Base-by-base conservation (phyloP, 1,140 invertebrate species). In the Eriosoma lanigerum region DNA sequence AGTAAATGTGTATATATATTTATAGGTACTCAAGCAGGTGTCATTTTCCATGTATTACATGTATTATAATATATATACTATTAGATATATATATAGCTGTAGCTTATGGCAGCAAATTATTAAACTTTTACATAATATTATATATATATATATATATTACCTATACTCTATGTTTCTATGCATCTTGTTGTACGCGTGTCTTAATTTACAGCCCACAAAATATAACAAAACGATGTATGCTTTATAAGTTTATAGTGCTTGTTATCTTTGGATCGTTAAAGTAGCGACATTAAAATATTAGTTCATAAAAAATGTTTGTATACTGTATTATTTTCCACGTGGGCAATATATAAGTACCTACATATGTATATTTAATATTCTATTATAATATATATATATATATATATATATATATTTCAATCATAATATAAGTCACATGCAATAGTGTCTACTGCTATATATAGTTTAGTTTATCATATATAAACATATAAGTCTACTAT, bases 231-330 rank as follows among this genome's bases (percentile, higher is more conserved):
- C 44, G 66, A 70, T 48, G 66, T 48, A 12, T 26, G 44, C 66
- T 70, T 70, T 70, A n/a, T n/a, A n/a, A n/a, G n/a, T n/a, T n/a
- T n/a, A n/a, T n/a, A 70, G 44, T 70, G 44, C 13, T 70, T 44
- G 21, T 70, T 70, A 48, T n/a, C 46, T 26, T 38, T 15, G 44
- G 21, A 29, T 50, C 66, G 66, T 70, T 50, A 70, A 50, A 70
- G 50, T n/a, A n/a, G n/a, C 6, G 66, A 26, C 44, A 70, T 68
- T 68, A 68, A 68, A 68, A n/a, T n/a, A n/a, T 68, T 46, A 46
- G 38, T 68, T 68, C 64, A 32, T 70, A 70, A 48, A 48, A 17
- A 6, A 44, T 66, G 12, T 66, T 24, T 19, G 48, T n/a, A n/a
- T n/a, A 29, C 62, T 66, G 10, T n/a, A n/a, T n/a, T n/a, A n/a